Conservation (phyloP, 2,113 vertebrate species). For the Xenopus borealis region DNA sequence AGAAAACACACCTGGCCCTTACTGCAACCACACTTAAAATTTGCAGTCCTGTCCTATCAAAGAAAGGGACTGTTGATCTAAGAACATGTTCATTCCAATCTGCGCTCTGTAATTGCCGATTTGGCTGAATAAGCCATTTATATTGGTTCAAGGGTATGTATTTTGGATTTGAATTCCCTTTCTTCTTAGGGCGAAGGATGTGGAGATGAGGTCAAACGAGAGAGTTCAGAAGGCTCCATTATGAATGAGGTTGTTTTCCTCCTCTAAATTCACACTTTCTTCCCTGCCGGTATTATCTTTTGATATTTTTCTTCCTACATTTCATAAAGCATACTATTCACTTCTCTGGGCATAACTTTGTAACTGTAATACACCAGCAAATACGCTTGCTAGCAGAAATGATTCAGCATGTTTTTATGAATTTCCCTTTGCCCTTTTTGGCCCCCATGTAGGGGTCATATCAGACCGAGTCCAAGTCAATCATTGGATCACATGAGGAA, state of each 20-base stretch:
- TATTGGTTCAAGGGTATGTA: constrained; percentile 16
- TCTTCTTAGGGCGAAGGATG: constrained; percentile 3
- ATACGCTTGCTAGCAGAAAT: too few species aligned
- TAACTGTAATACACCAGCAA: too few species aligned
- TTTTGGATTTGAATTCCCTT: constrained; percentile 28
- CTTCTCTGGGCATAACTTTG: not conserved
- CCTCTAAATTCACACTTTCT: not conserved
- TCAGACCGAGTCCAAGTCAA: too few species aligned
- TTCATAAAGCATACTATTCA: not conserved
- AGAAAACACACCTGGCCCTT: constrained; percentile 48
- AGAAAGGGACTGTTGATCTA: constrained; percentile 36
- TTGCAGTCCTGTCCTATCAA: constrained; percentile 41
- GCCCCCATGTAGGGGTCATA: too few species aligned
- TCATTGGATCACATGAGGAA: too few species aligned
- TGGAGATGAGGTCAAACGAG: not conserved
- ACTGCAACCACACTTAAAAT: constrained; percentile 17
- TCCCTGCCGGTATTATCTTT: too few species aligned
- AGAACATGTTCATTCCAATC: constrained; percentile 8
- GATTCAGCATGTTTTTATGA: too few species aligned
- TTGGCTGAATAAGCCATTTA: constrained; percentile 23
- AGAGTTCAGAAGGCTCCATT: constrained; percentile 15
- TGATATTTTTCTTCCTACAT: too few species aligned
- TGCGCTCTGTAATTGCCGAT: constrained; percentile 4
- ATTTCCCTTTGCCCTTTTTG: too few species aligned
- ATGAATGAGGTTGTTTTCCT: constrained; percentile 4